These are phyloP conservation scores for Euphonia xanthogaster DNA, from an alignment of 2,797 vertebrate species.

Conservation along the genomic window DNA sequence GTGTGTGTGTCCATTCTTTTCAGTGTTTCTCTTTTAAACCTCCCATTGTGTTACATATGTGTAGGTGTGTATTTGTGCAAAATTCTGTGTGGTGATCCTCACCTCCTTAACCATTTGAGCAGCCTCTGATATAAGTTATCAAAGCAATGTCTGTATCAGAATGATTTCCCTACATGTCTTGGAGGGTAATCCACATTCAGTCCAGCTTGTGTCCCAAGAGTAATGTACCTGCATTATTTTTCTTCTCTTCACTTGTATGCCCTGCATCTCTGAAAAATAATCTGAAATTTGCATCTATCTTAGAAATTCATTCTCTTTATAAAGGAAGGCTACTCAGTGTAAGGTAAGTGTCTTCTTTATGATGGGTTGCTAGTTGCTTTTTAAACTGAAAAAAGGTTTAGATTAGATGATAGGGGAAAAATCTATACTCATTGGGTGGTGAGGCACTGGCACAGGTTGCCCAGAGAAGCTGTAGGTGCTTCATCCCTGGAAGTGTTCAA, in stretches of 20 bases:
- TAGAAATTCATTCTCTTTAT: background rate
- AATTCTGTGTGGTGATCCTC: background rate
- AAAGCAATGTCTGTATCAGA: background rate
- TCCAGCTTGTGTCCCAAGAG: background rate
- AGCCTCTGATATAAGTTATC: background rate
- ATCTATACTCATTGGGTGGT: background rate
- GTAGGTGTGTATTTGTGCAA: background rate
- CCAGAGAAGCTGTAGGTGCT: background rate
- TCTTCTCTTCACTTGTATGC: background rate
- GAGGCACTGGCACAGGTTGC: background rate
- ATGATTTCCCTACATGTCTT: background rate
- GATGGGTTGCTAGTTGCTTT: background rate
- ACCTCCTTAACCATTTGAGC: fast-evolving
- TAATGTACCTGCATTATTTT: background rate
- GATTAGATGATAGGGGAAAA: background rate
- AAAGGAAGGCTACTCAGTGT: background rate
- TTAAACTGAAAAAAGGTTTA: background rate
- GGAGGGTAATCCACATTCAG: background rate
- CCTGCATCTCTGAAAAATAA: background rate
- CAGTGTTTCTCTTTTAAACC: background rate
- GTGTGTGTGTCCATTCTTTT: background rate
- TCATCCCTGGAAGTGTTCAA: background rate
- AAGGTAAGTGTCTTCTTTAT: background rate
- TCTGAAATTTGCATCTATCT: background rate
- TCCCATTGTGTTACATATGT: fast-evolving